Evolutionary conservation across 2,888 invertebrate species (phyloP).

Genomic region (Tridacna gigas): DNA sequence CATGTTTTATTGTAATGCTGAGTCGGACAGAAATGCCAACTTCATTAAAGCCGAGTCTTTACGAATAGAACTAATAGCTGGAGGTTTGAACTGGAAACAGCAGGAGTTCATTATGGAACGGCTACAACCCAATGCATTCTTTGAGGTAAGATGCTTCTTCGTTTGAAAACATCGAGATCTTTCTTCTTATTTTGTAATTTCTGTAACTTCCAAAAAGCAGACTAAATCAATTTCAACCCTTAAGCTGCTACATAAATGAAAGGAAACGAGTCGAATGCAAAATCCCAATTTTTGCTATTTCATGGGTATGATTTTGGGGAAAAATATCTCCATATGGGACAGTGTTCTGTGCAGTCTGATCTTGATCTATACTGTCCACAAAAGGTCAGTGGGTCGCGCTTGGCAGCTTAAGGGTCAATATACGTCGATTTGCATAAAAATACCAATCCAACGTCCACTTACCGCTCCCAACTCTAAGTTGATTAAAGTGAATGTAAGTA

Average conservation of each 20-base stretch:
- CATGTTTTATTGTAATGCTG: slow-evolving; percentile 83
- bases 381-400: background rate
- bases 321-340: background rate
- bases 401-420: background rate
- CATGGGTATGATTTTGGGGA: no score
- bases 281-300: no score
- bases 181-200: no score
- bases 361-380: background rate
- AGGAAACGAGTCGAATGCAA: no score
- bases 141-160: slow-evolving; percentile 75
- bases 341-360: background rate
- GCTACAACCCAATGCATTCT: slow-evolving; percentile 80
- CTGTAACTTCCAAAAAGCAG: no score
- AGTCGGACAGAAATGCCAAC: slow-evolving; percentile 81
- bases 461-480: no score
- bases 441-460: no score
- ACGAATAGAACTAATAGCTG: slow-evolving; percentile 83
- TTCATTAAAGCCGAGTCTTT: slow-evolving; percentile 83
- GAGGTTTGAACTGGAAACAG: slow-evolving; percentile 84
- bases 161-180: no score
- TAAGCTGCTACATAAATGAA: no score
- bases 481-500: no score
- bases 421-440: background rate
- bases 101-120: slow-evolving; percentile 83
- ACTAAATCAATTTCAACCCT: no score